phyloP scores from a whole-genome alignment of 2,888 invertebrate genomes.

The Noctua janthina region DNA sequence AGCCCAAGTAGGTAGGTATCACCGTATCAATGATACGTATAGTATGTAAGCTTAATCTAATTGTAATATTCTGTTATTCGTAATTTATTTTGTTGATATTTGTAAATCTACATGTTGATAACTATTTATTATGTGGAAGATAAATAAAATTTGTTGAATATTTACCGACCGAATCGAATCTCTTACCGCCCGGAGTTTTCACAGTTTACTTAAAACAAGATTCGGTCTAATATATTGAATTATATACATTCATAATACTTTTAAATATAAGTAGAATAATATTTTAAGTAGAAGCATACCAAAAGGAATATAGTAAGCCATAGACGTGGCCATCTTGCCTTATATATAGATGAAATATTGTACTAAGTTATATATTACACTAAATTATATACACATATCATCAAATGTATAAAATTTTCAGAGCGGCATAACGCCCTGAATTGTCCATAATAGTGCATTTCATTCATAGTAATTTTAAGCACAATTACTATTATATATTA shows the following conservation, averaged over 20 bases:
- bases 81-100: constrained; percentile 91
- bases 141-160: constrained; percentile 87
- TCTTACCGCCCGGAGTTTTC: constrained; percentile 73
- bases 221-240: constrained; percentile 86
- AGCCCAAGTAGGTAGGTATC: constrained; percentile 82
- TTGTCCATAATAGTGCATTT: constrained; percentile 89
- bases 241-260: constrained; percentile 82
- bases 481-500: constrained; percentile 83
- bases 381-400: constrained; percentile 81
- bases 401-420: constrained; percentile 72
- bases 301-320: constrained; percentile 85
- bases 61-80: constrained; percentile 90
- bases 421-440: constrained; percentile 74
- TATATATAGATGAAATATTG: constrained; percentile 72
- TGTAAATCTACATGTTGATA: constrained; percentile 90
- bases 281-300: constrained; percentile 78
- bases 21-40: constrained; percentile 80
- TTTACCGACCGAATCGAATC: constrained; percentile 84
- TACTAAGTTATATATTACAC: constrained; percentile 74
- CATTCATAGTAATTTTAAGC: constrained; percentile 87
- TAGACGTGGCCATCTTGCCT: constrained; percentile 89
- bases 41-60: constrained; percentile 83
- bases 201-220: constrained; percentile 74
- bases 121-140: constrained; percentile 89
- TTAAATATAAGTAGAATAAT: constrained; percentile 82